Base-by-base conservation (phyloP, 2,113 vertebrate species). In the Salvelinus fontinalis region DNA sequence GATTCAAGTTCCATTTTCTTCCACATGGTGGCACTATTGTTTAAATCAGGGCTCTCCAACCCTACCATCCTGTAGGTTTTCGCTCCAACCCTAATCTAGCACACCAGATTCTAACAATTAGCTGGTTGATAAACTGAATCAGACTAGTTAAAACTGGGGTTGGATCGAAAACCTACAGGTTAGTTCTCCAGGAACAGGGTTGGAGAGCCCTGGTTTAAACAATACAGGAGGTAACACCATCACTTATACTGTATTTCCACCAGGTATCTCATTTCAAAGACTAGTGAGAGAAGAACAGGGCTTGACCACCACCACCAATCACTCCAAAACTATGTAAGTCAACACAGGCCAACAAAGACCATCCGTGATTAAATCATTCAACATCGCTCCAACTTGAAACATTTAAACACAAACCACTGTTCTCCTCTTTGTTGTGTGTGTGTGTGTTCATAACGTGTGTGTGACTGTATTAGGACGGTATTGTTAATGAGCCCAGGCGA, bases 231-330 rank as follows among this genome's bases (percentile, higher is more conserved):
- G 31, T 57, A n/a, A n/a, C 1, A 20, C 57, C 57, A n/a, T 20
- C 20, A 4, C 14, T 18, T 18, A 16, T 44, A 44, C 39, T 44
- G 39, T 44, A 44, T 64, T 64, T 26, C 62, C 22, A 11, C 9
- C 62, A 64, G 62, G 62, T 64, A 22, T 64, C 62, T 64, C 62
- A 3, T 64, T 64, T 64, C 62, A 64, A n/a, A 64, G n/a, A 64
- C 20, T 64, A n/a, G 22, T 64, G 62, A 64, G 62, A 22, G 22
- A 64, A n/a, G 62, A 64, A 22, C 62, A 64, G 62, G 62, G 62
- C 18, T 24, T 64, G 22, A 26, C 22, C 62, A 64, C n/a, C 11
- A 11, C 18, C 60, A 64, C 18, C n/a, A 18, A 64, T 64, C 22
- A 11, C 62, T 64, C 62, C 22, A 64, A 64, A 64, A 64, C 62